A percentile compares a stretch with the other conserved stretches of the same genome.
Evolutionary conservation across 2,888 invertebrate species (phyloP).

Genomic region (Tetheella fluctuosa): DNA sequence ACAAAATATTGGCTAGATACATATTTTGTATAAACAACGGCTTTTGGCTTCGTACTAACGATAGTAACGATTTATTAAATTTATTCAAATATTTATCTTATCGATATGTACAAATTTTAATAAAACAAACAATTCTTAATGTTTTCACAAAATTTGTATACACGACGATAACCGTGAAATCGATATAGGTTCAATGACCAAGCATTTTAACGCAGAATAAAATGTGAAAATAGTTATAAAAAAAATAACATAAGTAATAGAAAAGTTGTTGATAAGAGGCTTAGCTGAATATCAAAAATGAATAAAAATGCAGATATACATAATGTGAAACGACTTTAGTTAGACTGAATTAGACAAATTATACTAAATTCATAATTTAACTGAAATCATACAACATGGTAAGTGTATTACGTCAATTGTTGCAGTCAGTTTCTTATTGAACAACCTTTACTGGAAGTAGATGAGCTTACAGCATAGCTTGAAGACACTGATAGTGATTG

Average conservation of each 20-base stretch:
- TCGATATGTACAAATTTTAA: not conserved
- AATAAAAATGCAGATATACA: too few species aligned
- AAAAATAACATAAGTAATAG: too few species aligned
- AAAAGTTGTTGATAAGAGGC: too few species aligned
- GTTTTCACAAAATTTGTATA: not conserved
- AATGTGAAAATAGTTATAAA: not conserved
- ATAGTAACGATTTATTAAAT: constrained; percentile 34
- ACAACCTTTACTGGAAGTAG: too few species aligned
- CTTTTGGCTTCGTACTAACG: constrained; percentile 40
- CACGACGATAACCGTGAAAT: not conserved
- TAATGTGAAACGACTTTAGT: too few species aligned
- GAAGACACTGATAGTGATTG: not conserved
- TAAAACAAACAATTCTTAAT: not conserved
- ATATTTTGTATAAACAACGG: constrained; percentile 31
- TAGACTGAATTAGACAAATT: too few species aligned
- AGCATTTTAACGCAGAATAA: not conserved
- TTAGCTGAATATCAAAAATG: not conserved
- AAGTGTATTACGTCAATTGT: too few species aligned
- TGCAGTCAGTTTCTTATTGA: too few species aligned
- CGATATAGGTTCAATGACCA: not conserved
- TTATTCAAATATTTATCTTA: not conserved
- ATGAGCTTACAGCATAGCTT: too few species aligned
- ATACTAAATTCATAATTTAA: too few species aligned
- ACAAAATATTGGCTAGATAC: constrained; percentile 1
- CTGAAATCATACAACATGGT: too few species aligned